Base-by-base conservation (phyloP, 1,140 invertebrate species). In the Cyclina sinensis region DNA sequence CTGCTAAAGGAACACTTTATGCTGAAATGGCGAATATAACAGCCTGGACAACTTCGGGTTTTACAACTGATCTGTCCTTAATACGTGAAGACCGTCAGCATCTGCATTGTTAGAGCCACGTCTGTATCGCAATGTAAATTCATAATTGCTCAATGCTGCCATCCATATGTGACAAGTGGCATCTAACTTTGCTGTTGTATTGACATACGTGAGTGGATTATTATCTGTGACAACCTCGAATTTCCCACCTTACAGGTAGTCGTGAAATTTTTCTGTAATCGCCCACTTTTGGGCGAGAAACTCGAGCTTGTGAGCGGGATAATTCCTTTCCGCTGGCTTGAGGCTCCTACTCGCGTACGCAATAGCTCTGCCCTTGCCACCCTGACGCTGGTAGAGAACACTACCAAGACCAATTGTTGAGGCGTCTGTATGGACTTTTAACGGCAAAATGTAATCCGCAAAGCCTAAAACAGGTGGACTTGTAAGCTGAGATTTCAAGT, bases 341-440 rank as follows among this genome's bases (percentile, higher is more conserved):
- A 91, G 59, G 16, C 79, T 59, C 62, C 83, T 59, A 5, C 74
- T 68, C 21, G 78, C 83, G 76, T 90, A 87, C 0, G 89, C 86
- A 14, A 94, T 90, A 0, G 89, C 87, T 30, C 85, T 35, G 48
- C 89, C 83, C 3, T 54, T 35, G 65, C 89, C 89, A 14, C 91
- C 84, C 59, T 91, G 83, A 24, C 37, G 59, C 85, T 94, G 93
- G 24, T 85, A 90, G 27, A 95, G 86, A 0, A 93, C 93, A 9
- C 90, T 91, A 27, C 94, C 93, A 21, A 94, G 27, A 9, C 87
- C 91, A 30, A n/a, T 30, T 18, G 82, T 27, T 43, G 86, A 89
- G 37, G 88, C 91, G 82, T 93, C 91, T 21, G 82, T 89, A 43
- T 91, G 65, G 14, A 89, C 14, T 32, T 43, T 46, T 54, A 91